Base-by-base conservation (phyloP, 2,888 invertebrate genomes). In the Brachynemurus nebulosus region DNA sequence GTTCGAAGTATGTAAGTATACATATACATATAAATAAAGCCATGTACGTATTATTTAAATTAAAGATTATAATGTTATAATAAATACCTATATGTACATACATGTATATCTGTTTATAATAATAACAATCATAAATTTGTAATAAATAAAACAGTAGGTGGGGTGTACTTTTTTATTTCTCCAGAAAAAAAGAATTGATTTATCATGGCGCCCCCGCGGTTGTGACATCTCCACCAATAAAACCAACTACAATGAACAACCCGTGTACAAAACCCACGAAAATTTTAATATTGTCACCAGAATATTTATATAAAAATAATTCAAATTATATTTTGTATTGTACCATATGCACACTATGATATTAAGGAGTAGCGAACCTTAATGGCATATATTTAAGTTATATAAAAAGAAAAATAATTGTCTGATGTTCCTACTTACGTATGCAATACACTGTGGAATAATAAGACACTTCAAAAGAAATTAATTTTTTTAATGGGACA, bases 241-340 rank as follows among this genome's bases (percentile, higher is more conserved):
- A 60, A n/a, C n/a, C n/a, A n/a, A n/a, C n/a, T n/a, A n/a, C n/a
- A n/a, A n/a, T n/a, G n/a, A n/a, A n/a, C n/a, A n/a, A n/a, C n/a
- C n/a, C n/a, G n/a, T 58, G 57, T 53, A 57, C 60, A 60, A 56
- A 12, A 12, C 14, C 12, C 3, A 30, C n/a, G 14, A 30, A 30
- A 59, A 62, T 63, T 65, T 62, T 64, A 65, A 65, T 65, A 65
- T 65, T 65, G 64, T 65, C 65, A 64, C 64, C 64, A 64, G 59
- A 54, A 59, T 64, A 63, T 65, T 65, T 65, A 64, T 64, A 62
- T 30, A 12, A 30, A 30, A 30, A 30, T 30, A 60, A 57, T 54
- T 51, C 56, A 57, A 60, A 60, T 59, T 57, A 62, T 60, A 37
- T 30, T n/a, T n/a, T n/a, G n/a, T n/a, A n/a, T n/a, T n/a, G n/a